phyloP scores from a whole-genome alignment of 2,888 invertebrate species.

The Drosophila mayaguana region DNA sequence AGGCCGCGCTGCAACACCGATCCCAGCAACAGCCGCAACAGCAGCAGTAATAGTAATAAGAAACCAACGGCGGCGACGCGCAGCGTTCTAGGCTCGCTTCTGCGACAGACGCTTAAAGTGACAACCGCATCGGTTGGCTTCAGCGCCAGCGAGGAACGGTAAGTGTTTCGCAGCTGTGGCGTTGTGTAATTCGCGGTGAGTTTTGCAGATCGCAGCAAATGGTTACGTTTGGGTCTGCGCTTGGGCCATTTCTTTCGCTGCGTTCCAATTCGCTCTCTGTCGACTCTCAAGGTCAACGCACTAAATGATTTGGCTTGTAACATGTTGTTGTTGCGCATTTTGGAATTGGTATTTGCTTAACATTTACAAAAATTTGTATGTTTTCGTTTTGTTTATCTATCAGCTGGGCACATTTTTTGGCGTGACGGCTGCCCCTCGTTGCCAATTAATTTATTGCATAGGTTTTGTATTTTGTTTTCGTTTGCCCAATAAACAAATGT shows the following conservation, averaged over 20 bases:
- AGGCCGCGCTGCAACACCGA: conserved; percentile 75
- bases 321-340: conserved; percentile 21
- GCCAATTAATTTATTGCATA: conserved; percentile 62
- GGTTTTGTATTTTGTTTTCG: conserved; percentile 44
- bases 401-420: conserved; percentile 39
- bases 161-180: conserved; percentile 33
- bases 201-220: conserved; percentile 25
- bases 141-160: conserved; percentile 70
- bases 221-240: not conserved
- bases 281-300: conserved; percentile 26
- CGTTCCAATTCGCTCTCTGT: conserved; percentile 36
- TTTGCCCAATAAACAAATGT: conserved; percentile 40
- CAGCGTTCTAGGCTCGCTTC: conserved; percentile 66
- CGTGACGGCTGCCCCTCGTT: conserved; percentile 41
- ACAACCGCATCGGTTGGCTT: conserved; percentile 74
- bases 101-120: conserved; percentile 76
- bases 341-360: conserved; percentile 31
- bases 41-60: conserved; percentile 20
- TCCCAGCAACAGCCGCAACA: conserved; percentile 41
- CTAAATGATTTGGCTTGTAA: conserved; percentile 29
- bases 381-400: conserved; percentile 43
- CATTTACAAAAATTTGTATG: conserved; percentile 23
- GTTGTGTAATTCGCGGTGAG: conserved; percentile 8
- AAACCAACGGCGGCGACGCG: conserved; percentile 28
- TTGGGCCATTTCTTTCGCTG: conserved; percentile 24